Base-by-base conservation (phyloP, 1,140 invertebrate genomes). In the Drosophila pallidifrons region DNA sequence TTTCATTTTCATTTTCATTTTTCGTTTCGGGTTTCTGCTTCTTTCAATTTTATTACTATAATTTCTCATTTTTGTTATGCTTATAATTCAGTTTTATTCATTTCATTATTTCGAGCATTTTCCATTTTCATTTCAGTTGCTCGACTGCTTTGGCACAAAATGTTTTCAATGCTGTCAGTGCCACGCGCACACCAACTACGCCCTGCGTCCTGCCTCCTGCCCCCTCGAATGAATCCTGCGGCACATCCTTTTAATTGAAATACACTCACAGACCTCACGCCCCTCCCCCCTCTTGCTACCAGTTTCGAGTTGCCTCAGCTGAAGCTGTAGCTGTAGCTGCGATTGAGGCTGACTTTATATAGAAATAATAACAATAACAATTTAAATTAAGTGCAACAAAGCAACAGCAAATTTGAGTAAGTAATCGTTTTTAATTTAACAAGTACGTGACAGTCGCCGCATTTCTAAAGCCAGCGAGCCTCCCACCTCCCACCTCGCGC, bases 381-480 rank as follows among this genome's bases (percentile, higher is more conserved):
- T 85, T 88, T 81, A 83, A 88, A 89, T 88, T 78, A 89, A 85
- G 83, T 83, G 83, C 55, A 88, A 71, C 77, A 69, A 70, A 75
- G 59, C 64, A 60, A 64, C 71, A 70, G 65, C 75, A 80, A 80
- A 80, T 71, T 78, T 79, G 67, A 81, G 80, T 83, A 81, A 81
- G 81, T 88, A 85, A 89, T 88, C 85, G 85, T 73, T 88, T 88
- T 88, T 88, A 88, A 88, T 88, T 89, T 85, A 88, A 80, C 74
- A 88, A 77, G 74, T 89, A 89, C 83, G 83, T 88, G 83, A 89
- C 85, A 88, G 47, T 72, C 73, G 15, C 10, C 63, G 51, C 43
- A 71, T 77, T 86, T 77, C 30, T 30, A 45, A 47, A 25, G 28
- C 25, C 38, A 0, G 7, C 3, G 20, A 25, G 20, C 20, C 13